Conservation (phyloP, 2,888 invertebrate species). For the Synergus umbraculus region DNA sequence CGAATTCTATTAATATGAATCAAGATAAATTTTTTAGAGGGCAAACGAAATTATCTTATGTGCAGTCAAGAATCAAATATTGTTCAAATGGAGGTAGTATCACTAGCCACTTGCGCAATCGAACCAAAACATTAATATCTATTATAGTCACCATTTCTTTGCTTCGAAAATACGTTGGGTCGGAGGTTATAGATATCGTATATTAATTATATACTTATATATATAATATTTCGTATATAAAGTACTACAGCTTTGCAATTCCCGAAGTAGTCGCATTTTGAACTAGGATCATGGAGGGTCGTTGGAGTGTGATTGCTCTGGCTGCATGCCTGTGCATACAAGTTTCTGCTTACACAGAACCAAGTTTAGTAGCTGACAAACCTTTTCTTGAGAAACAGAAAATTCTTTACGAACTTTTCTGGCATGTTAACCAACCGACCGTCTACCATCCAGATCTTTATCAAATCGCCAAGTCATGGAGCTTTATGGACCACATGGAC, state of each 20-base stretch:
- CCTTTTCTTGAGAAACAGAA: slow-evolving; percentile 77
- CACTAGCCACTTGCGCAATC: not conserved
- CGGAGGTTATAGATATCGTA: slow-evolving; percentile 5
- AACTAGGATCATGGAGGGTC: slow-evolving; percentile 9
- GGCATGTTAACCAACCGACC: slow-evolving; percentile 76
- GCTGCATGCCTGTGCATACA: slow-evolving; percentile 25
- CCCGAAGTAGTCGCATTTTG: slow-evolving; percentile 1
- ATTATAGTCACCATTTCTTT: not conserved
- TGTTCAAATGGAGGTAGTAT: not conserved
- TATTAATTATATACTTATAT: not conserved
- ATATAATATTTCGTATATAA: slow-evolving; percentile 11
- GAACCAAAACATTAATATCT: not conserved
- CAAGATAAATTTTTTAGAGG: not conserved
- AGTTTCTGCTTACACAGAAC: slow-evolving; percentile 29
- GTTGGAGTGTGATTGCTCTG: not conserved
- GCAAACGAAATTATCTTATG: not conserved
- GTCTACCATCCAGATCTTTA: slow-evolving; percentile 65
- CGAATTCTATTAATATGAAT: not conserved
- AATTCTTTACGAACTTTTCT: slow-evolving; percentile 77
- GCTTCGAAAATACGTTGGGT: not conserved
- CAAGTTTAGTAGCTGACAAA: slow-evolving; percentile 62
- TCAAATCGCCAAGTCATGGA: slow-evolving; percentile 62
- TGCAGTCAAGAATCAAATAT: not conserved
- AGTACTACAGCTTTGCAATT: not conserved
- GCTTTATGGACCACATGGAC: slow-evolving; percentile 59